phyloP scores from a whole-genome alignment of 2,113 vertebrate species.

The Apodemus sylvaticus region DNA sequence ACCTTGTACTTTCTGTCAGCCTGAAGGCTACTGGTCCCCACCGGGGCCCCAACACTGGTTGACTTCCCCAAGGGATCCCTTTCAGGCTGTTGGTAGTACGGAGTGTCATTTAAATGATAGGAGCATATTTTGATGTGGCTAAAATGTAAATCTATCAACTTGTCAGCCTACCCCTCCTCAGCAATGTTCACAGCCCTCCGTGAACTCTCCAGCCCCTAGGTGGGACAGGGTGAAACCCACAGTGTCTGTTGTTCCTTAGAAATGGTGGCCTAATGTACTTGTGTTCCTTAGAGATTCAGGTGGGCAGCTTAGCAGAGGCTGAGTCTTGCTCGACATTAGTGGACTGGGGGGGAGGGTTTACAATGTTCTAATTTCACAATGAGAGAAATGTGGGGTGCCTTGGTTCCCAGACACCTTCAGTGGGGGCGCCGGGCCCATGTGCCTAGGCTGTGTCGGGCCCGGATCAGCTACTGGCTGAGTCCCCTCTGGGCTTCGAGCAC shows the following conservation, averaged over 20 bases:
- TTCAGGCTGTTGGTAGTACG: not conserved
- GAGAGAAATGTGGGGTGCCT: not conserved
- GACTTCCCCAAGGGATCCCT: not conserved
- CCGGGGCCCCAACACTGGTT: not conserved
- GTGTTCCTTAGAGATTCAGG: not conserved
- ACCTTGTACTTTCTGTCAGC: not conserved
- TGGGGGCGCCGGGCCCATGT: not conserved
- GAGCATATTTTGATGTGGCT: not conserved
- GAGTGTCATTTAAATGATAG: not conserved
- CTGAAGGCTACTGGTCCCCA: not conserved
- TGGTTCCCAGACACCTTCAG: not conserved
- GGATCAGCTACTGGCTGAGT: not conserved
- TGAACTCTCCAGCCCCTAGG: not conserved
- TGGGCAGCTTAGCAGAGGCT: not conserved
- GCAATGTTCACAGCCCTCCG: not conserved
- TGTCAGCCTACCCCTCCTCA: not conserved
- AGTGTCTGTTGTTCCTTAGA: not conserved
- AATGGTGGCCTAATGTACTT: fast-evolving
- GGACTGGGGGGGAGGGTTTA: not conserved
- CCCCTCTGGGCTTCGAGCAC: not conserved
- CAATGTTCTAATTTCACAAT: not conserved
- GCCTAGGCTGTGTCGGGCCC: not conserved
- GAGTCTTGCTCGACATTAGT: not conserved
- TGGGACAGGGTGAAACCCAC: not conserved
- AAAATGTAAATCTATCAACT: not conserved